Base-by-base conservation (phyloP, 2,888 invertebrate species). In the Netelia inedita region DNA sequence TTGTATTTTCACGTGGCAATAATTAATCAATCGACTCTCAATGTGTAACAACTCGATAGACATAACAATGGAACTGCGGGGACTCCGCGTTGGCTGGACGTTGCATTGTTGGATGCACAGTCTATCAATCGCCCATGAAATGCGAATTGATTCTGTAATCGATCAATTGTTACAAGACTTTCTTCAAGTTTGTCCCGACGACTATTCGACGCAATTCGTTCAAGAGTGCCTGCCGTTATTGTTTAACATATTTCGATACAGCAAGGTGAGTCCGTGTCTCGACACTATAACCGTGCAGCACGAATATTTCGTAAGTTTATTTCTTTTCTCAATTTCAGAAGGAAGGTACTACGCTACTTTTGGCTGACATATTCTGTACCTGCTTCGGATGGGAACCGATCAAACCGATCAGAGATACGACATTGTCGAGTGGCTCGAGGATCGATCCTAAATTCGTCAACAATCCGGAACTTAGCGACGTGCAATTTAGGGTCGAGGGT, bases 391-490 rank as follows among this genome's bases (percentile, higher is more conserved):
- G 97, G 96, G 98, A 98, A 94, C 95, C 96, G 1, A 97, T 98
- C 87, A 97, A 97, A 88, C 95, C 96, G 0, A 96, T 97, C n/a
- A 95, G 96, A 88, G 96, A 96, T 90, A 96, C 96, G 46, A 94
- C 95, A 1, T 94, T 96, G 41, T 95, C 96, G 1, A 94, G 95
- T 28, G 96, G 96, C 53, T 97, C 98, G 0, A 95, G 98, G 83
- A 98, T 98, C 88, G 98, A 98, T 94, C 97, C 98, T 0, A 97
- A 97, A 91, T 98, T 98, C 94, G 98, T 98, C 87, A 98, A 98
- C 94, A 98, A 98, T 94, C 97, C 98, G 0, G 98, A 98, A 91
- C 95, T 98, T 53, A 98, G 98, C 89, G 98, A 98, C 92, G 98
- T 98, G 41, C 98, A 98, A 79, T 98, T 98, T 94, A 95, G 98